phyloP scores from a whole-genome alignment of 2,888 invertebrate genomes.

The Apotomis capreana region DNA sequence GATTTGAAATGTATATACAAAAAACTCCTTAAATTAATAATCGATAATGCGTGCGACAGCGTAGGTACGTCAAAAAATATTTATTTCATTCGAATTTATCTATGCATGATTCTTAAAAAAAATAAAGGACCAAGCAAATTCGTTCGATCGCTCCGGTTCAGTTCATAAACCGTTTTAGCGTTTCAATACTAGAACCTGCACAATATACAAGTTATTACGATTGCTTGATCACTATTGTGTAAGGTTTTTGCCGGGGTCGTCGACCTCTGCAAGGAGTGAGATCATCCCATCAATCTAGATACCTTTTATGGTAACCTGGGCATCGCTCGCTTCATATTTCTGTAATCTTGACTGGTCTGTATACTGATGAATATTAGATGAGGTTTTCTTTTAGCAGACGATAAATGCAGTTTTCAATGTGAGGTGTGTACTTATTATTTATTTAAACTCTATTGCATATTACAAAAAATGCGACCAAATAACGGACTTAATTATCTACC shows the following conservation, averaged over 20 bases:
- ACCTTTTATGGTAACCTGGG: conserved; percentile 29
- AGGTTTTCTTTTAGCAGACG: neutral
- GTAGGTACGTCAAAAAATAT: too few relatives aligned
- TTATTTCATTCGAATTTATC: too few relatives aligned
- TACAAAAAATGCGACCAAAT: too few relatives aligned
- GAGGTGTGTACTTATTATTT: too few relatives aligned
- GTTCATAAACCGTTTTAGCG: neutral
- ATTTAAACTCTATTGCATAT: too few relatives aligned
- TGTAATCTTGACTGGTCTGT: conserved; percentile 1
- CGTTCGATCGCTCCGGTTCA: too few relatives aligned
- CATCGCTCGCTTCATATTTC: conserved; percentile 8
- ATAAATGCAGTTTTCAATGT: neutral
- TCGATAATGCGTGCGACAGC: too few relatives aligned
- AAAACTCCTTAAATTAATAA: too few relatives aligned
- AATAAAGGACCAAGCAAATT: too few relatives aligned
- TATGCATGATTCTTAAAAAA: too few relatives aligned
- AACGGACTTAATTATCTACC: too few relatives aligned
- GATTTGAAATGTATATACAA: too few relatives aligned
- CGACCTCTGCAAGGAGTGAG: conserved; percentile 17
- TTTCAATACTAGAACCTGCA: neutral
- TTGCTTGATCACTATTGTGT: conserved; percentile 13
- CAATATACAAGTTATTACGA: neutral
- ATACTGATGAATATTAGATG: neutral
- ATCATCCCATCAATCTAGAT: conserved; percentile 25
- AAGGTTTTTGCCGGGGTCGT: conserved; percentile 23